phyloP scores from a whole-genome alignment of 2,888 invertebrate species.

The Iselma pallidipennis region DNA sequence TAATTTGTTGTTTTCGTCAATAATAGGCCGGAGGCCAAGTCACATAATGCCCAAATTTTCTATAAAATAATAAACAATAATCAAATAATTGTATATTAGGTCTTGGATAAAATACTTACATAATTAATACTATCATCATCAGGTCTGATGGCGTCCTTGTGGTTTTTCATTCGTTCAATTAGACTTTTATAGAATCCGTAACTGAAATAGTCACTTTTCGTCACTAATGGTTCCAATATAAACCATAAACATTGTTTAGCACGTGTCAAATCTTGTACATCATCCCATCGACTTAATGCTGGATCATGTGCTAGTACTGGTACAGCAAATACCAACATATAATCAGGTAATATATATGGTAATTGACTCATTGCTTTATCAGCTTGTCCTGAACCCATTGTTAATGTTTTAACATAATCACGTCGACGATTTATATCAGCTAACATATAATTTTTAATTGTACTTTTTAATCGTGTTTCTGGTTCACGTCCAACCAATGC shows the following conservation, averaged over 20 bases:
- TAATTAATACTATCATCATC: conserved; percentile 82
- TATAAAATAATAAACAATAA: conserved; percentile 55
- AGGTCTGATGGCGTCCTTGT: conserved; percentile 84
- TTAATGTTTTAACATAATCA: conserved; percentile 87
- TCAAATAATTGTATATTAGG: conserved; percentile 6
- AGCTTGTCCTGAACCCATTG: conserved; percentile 67
- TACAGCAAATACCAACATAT: conserved; percentile 96
- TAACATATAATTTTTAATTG: conserved; percentile 80
- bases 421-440: conserved; percentile 85
- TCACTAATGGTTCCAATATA: conserved; percentile 90
- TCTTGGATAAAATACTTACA: conserved; percentile 61
- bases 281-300: conserved; percentile 75
- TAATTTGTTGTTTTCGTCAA: conserved; percentile 84
- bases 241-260: conserved; percentile 91
- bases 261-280: conserved; percentile 75
- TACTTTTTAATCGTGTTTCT: conserved; percentile 72
- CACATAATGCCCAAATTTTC: conserved; percentile 98
- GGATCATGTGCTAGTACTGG: conserved; percentile 95
- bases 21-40: conserved; percentile 89
- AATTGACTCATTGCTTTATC: conserved; percentile 76
- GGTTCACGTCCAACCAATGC: conserved; percentile 88
- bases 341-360: conserved; percentile 92
- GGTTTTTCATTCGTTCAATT: conserved; percentile 92
- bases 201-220: conserved; percentile 91
- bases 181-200: conserved; percentile 94